A percentile compares a stretch with the other conserved stretches of the same genome.
Evolutionary conservation across 2,888 invertebrate species (phyloP).

Genomic region (Lepidochrysops patricia): DNA sequence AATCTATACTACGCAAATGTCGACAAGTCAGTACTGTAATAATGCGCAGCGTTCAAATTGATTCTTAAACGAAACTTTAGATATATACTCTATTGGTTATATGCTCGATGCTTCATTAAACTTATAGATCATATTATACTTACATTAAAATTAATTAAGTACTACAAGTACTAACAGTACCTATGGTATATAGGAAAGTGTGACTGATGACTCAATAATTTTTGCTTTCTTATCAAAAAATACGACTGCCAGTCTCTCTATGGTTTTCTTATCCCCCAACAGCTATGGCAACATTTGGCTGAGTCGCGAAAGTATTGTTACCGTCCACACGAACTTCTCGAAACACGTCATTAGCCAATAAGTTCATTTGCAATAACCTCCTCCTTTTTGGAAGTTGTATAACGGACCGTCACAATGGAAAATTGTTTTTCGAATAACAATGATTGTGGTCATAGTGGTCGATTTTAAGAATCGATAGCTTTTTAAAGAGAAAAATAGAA

Average conservation of each 20-base stretch:
- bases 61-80: no score
- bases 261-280: slow-evolving; percentile 30
- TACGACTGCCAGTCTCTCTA: slow-evolving; percentile 27
- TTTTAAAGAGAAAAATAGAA: neutral
- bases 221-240: neutral
- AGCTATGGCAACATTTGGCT: slow-evolving; percentile 48
- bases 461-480: neutral
- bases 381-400: no score
- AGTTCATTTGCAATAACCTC: slow-evolving; percentile 39
- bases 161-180: no score
- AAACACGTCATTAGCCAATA: slow-evolving; percentile 42
- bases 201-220: no score
- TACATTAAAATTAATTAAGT: no score
- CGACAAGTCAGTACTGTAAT: no score
- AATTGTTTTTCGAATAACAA: neutral
- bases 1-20: no score
- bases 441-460: neutral
- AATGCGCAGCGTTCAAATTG: no score
- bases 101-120: no score
- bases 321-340: slow-evolving; percentile 35
- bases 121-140: no score
- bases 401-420: neutral
- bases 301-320: slow-evolving; percentile 52
- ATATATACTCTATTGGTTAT: no score
- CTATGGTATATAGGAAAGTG: neutral